A percentile compares a stretch with the other conserved stretches of the same genome.
phyloP scores from a whole-genome alignment of 2,888 invertebrate species.

The Charanyca ferruginea region DNA sequence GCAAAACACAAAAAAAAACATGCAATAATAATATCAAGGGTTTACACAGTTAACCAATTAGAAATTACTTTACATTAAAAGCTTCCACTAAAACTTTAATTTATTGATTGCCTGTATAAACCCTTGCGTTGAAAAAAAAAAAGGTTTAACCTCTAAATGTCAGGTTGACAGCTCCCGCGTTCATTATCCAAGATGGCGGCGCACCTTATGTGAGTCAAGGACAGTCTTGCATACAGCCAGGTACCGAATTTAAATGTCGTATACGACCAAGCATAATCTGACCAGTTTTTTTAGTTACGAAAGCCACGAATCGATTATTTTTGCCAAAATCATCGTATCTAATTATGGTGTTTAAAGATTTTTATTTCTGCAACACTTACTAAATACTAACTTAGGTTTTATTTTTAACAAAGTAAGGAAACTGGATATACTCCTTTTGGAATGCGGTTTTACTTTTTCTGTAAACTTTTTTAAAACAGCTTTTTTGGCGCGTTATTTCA shows the following conservation, averaged over 20 bases:
- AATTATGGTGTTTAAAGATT: slow-evolving; percentile 32
- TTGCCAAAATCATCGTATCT: slow-evolving; percentile 49
- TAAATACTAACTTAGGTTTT: background rate
- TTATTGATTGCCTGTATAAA: slow-evolving; percentile 37
- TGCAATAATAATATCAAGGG: slow-evolving; percentile 49
- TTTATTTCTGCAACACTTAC: slow-evolving; percentile 15
- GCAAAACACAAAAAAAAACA: slow-evolving; percentile 20
- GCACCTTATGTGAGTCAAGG: slow-evolving; percentile 81
- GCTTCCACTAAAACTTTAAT: slow-evolving; percentile 17
- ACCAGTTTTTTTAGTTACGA: slow-evolving; percentile 54
- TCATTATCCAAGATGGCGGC: slow-evolving; percentile 77
- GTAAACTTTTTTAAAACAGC: background rate
- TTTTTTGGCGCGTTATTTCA: background rate
- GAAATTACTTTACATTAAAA: slow-evolving; percentile 18
- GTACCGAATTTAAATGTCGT: slow-evolving; percentile 70
- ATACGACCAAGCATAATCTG: slow-evolving; percentile 48
- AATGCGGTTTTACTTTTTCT: background rate
- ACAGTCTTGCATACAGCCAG: slow-evolving; percentile 68
- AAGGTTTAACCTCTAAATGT: slow-evolving; percentile 76
- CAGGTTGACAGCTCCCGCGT: slow-evolving; percentile 78
- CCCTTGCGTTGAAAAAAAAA: slow-evolving; percentile 54
- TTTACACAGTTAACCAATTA: slow-evolving; percentile 40
- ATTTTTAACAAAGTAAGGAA: slow-evolving; percentile 2
- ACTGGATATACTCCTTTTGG: slow-evolving; percentile 5
- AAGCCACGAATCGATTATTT: slow-evolving; percentile 48